A percentile compares a stretch with the other conserved stretches of the same genome.
These are phyloP conservation scores for Oryzias javanicus DNA, from an alignment of 2,113 vertebrate species.

Conservation along the genomic window DNA sequence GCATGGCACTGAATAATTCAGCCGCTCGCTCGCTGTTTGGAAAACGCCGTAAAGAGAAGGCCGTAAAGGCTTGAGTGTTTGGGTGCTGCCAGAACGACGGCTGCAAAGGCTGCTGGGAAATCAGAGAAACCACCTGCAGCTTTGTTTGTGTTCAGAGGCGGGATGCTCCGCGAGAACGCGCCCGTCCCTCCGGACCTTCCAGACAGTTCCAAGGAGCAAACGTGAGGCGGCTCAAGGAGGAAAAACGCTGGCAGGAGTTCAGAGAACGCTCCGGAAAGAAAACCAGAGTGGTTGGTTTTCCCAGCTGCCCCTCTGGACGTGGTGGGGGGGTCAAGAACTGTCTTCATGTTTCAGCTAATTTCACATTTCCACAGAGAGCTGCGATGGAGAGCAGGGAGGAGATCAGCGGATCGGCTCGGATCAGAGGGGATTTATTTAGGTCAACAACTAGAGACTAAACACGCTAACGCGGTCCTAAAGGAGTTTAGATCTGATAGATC, in stretches of 20 bases:
- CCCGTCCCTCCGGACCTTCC: conserved; percentile 60
- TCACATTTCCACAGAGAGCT: conserved; percentile 65
- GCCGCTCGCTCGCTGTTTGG: conserved; percentile 87
- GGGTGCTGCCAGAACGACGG: conserved; percentile 37
- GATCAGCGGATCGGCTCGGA: too few species aligned
- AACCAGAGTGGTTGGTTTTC: conserved; percentile 78
- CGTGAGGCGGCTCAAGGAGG: conserved; percentile 59
- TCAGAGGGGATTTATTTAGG: too few species aligned
- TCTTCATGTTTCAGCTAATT: conserved; percentile 75
- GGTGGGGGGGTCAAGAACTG: conserved; percentile 74
- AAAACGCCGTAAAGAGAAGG: conserved; percentile 89
- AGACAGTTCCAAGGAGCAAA: conserved; percentile 70
- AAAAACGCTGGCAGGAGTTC: conserved; percentile 67
- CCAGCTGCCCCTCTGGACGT: conserved; percentile 46
- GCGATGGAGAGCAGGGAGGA: conserved; percentile 37
- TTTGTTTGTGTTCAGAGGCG: conserved; percentile 53
- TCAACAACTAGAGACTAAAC: too few species aligned
- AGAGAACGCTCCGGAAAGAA: conserved; percentile 74
- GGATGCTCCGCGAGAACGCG: conserved; percentile 57
- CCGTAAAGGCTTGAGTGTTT: conserved; percentile 79
- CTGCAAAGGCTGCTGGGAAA: conserved; percentile 18
- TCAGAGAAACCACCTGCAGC: conserved; percentile 66
- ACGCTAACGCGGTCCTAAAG: too few species aligned
- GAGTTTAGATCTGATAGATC: too few species aligned
- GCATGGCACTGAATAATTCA: conserved; percentile 89